phyloP scores from a whole-genome alignment of 2,888 invertebrate genomes.

The Papilio demoleus region DNA sequence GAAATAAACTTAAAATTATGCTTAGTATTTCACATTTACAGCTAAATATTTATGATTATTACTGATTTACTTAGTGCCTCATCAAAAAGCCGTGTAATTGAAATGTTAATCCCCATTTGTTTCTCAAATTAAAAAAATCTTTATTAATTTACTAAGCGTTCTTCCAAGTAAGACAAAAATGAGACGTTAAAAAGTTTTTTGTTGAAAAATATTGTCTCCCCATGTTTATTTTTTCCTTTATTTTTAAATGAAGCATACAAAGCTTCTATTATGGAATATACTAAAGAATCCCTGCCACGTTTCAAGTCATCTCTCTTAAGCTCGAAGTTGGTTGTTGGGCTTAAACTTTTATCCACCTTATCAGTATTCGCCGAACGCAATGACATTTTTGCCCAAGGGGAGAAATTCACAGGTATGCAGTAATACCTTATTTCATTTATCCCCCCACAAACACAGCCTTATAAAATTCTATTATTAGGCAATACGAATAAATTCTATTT shows the following conservation, averaged over 20 bases:
- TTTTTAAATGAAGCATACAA: background rate
- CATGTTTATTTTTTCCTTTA: background rate
- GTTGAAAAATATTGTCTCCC: too few relatives aligned
- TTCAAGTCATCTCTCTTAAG: constrained; percentile 9
- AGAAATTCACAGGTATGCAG: constrained; percentile 9
- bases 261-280: constrained; percentile 2
- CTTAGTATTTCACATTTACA: background rate
- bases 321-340: constrained; percentile 15
- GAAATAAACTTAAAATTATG: constrained; percentile 17
- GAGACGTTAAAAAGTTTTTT: too few relatives aligned
- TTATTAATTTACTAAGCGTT: background rate
- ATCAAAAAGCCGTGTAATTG: too few relatives aligned
- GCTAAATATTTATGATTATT: too few relatives aligned
- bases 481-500: background rate
- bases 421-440: constrained; percentile 11
- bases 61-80: too few relatives aligned
- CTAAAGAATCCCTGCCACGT: constrained; percentile 5
- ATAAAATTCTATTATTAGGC: background rate
- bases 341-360: constrained; percentile 22
- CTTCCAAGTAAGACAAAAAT: too few relatives aligned
- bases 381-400: constrained; percentile 20
- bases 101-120: too few relatives aligned
- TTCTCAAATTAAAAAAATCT: too few relatives aligned
- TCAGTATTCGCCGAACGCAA: constrained; percentile 19
- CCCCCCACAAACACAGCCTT: background rate